Percentiles rank a stretch among this genome's conserved stretches.
Evolutionary conservation across 2,797 vertebrate genomes (phyloP).

Genomic region (Gymnocypris eckloni): DNA sequence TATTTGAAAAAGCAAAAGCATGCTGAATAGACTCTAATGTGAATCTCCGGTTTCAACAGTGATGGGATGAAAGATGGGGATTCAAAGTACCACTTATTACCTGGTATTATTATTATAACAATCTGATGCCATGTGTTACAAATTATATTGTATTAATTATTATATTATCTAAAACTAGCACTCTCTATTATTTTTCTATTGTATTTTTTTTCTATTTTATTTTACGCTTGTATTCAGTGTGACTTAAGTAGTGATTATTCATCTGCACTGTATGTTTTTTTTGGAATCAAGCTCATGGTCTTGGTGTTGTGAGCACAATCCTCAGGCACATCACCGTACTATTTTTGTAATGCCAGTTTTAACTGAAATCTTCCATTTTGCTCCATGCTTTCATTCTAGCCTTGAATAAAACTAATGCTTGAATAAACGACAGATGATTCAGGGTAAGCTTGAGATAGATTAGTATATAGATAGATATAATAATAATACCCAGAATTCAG

Average conservation of each 20-base stretch:
- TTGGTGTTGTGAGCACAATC: background rate
- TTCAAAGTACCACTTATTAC: too few species aligned
- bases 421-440: background rate
- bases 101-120: too few species aligned
- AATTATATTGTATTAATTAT: background rate
- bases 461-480: too few species aligned
- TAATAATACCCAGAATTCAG: background rate
- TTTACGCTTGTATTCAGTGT: background rate
- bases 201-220: background rate
- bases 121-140: too few species aligned
- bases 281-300: background rate
- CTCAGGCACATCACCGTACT: background rate
- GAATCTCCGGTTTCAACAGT: background rate
- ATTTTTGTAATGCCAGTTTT: background rate
- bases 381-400: background rate
- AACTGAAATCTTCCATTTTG: background rate
- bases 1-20: background rate
- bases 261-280: background rate
- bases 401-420: background rate
- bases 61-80: background rate
- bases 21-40: background rate
- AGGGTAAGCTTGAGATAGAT: slow-evolving; percentile 2
- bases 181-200: background rate
- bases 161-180: background rate
- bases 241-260: background rate